Evolutionary conservation across 2,888 invertebrate genomes (phyloP).

Genomic region (Octodonta nipae): DNA sequence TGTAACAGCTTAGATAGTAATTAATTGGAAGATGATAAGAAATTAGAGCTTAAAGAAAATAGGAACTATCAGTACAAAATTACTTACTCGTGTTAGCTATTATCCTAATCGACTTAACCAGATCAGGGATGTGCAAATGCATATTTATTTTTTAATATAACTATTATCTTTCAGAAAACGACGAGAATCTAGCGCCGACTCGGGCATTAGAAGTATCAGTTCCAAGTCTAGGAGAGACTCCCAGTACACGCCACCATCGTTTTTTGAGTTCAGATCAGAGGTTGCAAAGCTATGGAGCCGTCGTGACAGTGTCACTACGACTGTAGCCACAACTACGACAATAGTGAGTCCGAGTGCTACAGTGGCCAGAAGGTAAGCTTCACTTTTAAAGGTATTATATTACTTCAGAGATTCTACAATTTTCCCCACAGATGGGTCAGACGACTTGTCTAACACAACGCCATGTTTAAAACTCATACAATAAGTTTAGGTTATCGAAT

Average conservation of each 20-base stretch:
- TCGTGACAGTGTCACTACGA: slow-evolving; percentile 46
- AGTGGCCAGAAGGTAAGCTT: slow-evolving; percentile 2
- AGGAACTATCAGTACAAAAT: too few species aligned
- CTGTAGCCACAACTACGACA: slow-evolving; percentile 22
- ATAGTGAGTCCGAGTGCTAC: slow-evolving; percentile 34
- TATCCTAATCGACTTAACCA: too few species aligned
- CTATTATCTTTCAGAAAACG: slow-evolving; percentile 45
- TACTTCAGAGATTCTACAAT: background rate
- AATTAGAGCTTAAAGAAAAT: too few species aligned
- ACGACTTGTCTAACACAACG: too few species aligned
- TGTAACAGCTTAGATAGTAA: too few species aligned
- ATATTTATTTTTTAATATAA: too few species aligned
- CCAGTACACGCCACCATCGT: slow-evolving; percentile 45
- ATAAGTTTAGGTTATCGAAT: too few species aligned
- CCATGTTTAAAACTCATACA: too few species aligned
- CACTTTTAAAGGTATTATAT: background rate
- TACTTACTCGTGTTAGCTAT: too few species aligned
- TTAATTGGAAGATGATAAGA: too few species aligned
- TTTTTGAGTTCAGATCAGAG: slow-evolving; percentile 50
- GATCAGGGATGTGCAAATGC: too few species aligned
- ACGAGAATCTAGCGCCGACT: slow-evolving; percentile 79
- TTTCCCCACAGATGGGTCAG: too few species aligned
- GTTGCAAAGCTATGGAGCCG: slow-evolving; percentile 59
- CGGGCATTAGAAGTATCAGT: slow-evolving; percentile 59
- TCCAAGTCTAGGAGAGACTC: slow-evolving; percentile 63